Base-by-base conservation (phyloP, 2,888 invertebrate genomes). In the Torymus aiolomorphi region DNA sequence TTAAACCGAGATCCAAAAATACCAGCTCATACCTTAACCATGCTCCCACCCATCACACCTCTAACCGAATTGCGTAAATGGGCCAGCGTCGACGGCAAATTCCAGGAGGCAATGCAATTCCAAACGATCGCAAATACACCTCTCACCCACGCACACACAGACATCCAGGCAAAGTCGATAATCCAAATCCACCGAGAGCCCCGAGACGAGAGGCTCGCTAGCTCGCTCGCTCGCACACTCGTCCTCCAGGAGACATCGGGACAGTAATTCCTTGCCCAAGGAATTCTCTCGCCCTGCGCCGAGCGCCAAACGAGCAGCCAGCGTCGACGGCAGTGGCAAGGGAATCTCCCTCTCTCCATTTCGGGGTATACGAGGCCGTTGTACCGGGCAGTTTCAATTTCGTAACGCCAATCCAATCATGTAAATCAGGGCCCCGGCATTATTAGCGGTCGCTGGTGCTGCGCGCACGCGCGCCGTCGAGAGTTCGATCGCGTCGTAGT, bases 381-480 rank as follows among this genome's bases (percentile, higher is more conserved):
- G 24, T 54, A 63, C 62, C 20, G 18, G 75, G 18, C 84, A 87
- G 88, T 89, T 90, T 89, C 89, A 89, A 89, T 90, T 89, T 88
- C 89, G 88, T 86, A 87, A 89, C 87, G 88, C 87, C 89, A 86
- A 89, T 89, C 88, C 89, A 90, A 90, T 90, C 89, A 89, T 90
- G 90, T 90, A 90, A 90, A 90, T 90, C 89, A 89, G 87, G 81
- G 69, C 73, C 76, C 84, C 84, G 86, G 89, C 88, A 87, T 89
- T 89, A 89, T 89, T 89, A 89, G 89, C 84, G 78, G 80, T 73
- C 86, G 86, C 85, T 87, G 86, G 52, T 20, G 56, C 72, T 20
- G 61, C 31, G 31, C 3, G 31, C 8, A 20, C 20, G 20, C 20
- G 20, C 20, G 1, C 20, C 1, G 20, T 1, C 1, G 20, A 20